phyloP scores from a whole-genome alignment of 2,888 invertebrate species.

The Sarcophaga variegata region DNA sequence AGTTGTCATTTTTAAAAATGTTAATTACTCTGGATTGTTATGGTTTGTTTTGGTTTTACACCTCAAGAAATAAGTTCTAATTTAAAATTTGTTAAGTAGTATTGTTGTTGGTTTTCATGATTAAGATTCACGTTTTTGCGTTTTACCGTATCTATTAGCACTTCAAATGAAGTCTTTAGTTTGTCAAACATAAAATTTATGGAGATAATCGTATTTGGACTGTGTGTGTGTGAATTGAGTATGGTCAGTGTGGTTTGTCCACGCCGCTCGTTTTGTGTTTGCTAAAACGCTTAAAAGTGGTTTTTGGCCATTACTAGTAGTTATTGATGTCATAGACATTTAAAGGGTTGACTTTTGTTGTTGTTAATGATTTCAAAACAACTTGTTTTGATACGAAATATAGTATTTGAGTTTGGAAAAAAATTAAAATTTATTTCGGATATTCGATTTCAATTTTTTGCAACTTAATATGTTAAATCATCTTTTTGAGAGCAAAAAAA shows the following conservation, averaged over 20 bases:
- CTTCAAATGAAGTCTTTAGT: background rate
- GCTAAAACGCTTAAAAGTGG: background rate
- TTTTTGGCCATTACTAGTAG: too few relatives aligned
- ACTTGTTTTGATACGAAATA: too few relatives aligned
- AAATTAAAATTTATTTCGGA: too few relatives aligned
- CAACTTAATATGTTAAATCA: too few relatives aligned
- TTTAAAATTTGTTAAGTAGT: background rate
- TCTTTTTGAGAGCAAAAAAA: too few relatives aligned
- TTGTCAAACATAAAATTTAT: background rate
- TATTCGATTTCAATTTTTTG: too few relatives aligned
- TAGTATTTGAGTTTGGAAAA: too few relatives aligned
- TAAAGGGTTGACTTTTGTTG: too few relatives aligned
- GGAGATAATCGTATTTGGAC: background rate
- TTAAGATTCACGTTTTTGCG: background rate
- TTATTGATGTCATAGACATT: too few relatives aligned
- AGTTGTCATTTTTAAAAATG: background rate
- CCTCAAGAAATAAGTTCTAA: background rate
- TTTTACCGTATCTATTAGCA: background rate
- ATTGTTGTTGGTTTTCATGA: background rate
- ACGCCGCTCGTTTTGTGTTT: background rate
- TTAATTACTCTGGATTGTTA: background rate
- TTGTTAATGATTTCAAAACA: too few relatives aligned
- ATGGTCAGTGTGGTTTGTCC: background rate
- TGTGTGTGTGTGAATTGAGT: background rate
- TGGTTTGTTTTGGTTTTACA: background rate